Evolutionary conservation across 2,113 vertebrate genomes (phyloP), one percentile per base, ranked within the genome.

Genomic region (Gasterosteus nipponicus): DNA sequence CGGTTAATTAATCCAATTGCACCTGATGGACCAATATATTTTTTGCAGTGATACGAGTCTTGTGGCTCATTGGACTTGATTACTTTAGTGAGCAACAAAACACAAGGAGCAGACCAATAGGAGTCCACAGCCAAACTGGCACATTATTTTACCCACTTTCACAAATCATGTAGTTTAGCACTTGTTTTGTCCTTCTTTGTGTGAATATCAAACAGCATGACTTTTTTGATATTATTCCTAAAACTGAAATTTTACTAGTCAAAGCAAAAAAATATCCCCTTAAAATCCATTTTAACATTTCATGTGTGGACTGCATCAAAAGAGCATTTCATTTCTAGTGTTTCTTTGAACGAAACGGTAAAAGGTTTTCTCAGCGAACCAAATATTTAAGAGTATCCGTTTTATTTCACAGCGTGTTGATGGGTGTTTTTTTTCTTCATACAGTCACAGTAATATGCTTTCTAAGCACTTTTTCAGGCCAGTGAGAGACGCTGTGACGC

Each of bases 1-100:
- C 84, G 85, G 72, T 89, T 91, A 87, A 92, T 93, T 86, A 90
- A 88, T 91, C 79, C 75, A 82, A 88, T 88, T 86, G 66, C 65
- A 89, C 65, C 69, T 75, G 62, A 87, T 86, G 77, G 75, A 73
- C 79, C 78, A 80, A 90, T 87, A 83, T 86, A 87, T 85, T 88
- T 89, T 26, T 82, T 83, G 61, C 70, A 64, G 60, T 75, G 88
- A 88, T 80, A 89, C 46, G 44, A 11, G 60, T 73, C 56, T 73
- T 19, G n/a, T 64, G 44, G 62, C 22, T 67, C 66, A 66, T 41
- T 22, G 4, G 73, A 78, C 78, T 66, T 66, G 38, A 75, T 69
- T 78, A 72, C 74, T 72, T 26, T 62, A 53, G 75, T 77, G 47
- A 75, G 63, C 60, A 58, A 69, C n/a, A 73, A 29, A 41, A 65